Evolutionary conservation across 2,113 vertebrate genomes (phyloP).

Genomic region (Cyrtonyx montezumae): DNA sequence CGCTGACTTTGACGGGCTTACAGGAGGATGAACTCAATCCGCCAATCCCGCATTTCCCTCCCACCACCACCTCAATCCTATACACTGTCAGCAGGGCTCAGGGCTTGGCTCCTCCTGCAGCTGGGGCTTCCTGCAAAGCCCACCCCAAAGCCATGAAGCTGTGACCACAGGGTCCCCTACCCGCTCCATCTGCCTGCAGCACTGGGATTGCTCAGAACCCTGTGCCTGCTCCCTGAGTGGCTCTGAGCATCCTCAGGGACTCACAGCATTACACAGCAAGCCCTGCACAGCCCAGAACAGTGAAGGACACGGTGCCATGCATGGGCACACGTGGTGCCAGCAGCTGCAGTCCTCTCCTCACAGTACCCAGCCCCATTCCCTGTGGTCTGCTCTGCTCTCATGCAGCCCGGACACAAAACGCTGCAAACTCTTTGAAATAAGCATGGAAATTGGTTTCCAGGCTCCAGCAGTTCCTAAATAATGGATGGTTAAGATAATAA

Average conservation of each 20-base stretch:
- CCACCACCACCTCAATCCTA: neutral
- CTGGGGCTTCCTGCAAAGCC: neutral
- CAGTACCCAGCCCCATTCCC: constrained; percentile 6
- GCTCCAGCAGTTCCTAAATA: constrained; percentile 81
- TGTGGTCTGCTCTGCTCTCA: constrained; percentile 21
- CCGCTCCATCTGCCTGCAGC: neutral
- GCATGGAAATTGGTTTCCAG: constrained; percentile 79
- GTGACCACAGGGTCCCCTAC: neutral
- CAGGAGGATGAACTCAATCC: constrained; percentile 57
- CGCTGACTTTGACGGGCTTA: constrained; percentile 3
- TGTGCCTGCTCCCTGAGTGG: constrained; percentile 39
- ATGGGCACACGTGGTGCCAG: rapidly evolving
- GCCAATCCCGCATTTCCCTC: constrained; percentile 54
- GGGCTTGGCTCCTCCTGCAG: neutral
- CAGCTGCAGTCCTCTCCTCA: neutral
- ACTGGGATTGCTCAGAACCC: neutral
- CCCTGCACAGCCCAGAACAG: constrained; percentile 37
- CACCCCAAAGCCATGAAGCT: neutral
- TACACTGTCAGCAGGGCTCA: rapidly evolving
- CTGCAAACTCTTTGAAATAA: constrained; percentile 72
- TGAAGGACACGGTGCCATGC: neutral
- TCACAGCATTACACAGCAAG: neutral
- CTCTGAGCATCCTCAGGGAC: constrained; percentile 38
- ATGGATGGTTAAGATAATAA: constrained; percentile 76
- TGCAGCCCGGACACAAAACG: constrained; percentile 39